phyloP scores from a whole-genome alignment of 2,888 invertebrate genomes.

The Drosophila gaucha region DNA sequence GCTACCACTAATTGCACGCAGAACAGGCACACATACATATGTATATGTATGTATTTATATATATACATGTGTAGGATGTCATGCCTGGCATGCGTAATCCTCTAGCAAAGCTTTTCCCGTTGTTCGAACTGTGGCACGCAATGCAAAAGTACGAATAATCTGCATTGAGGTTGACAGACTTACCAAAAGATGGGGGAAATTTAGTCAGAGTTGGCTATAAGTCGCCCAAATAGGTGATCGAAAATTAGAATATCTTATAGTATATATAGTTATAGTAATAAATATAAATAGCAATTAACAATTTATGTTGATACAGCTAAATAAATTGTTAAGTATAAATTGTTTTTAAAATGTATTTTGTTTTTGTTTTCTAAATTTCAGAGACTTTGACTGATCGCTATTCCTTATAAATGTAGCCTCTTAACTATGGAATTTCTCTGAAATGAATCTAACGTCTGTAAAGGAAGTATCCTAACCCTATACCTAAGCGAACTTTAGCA shows the following conservation, averaged over 20 bases:
- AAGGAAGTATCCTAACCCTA: no score
- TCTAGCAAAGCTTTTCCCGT: constrained; percentile 15
- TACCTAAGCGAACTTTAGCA: no score
- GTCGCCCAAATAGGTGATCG: no score
- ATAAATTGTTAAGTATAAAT: no score
- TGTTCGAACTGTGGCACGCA: constrained; percentile 23
- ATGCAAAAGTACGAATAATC: constrained; percentile 43
- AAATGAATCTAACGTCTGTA: no score
- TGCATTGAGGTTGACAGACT: constrained; percentile 50
- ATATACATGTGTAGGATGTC: neutral
- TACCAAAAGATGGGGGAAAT: constrained; percentile 41
- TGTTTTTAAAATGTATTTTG: neutral
- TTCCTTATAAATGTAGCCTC: no score
- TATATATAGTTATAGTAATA: no score
- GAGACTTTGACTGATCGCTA: no score
- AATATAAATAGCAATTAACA: neutral
- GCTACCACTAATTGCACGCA: constrained; percentile 59
- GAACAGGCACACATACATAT: constrained; percentile 11
- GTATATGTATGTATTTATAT: neutral
- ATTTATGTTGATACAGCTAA: no score
- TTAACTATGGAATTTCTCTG: no score
- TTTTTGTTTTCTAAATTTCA: neutral
- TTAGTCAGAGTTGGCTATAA: constrained; percentile 11
- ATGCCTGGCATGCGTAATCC: constrained; percentile 39
- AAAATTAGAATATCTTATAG: no score